A percentile compares a stretch with the other conserved stretches of the same genome.
Evolutionary conservation across 64 coral and sea anemone genomes (phyloP).

Genomic region (Cladopsammia gracilis): DNA sequence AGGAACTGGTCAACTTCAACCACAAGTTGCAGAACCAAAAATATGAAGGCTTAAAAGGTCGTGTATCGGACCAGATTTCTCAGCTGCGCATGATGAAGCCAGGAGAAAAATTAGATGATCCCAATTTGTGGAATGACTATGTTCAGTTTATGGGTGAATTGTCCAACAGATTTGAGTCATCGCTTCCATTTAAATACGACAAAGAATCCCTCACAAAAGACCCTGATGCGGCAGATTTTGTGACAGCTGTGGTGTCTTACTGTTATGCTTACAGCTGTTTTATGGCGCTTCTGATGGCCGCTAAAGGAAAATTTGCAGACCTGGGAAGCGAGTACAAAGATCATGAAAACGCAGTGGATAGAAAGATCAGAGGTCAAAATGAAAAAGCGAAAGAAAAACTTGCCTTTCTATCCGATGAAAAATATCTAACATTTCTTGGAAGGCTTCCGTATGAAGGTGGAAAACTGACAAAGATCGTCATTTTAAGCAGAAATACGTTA

Average conservation of each 20-base stretch:
- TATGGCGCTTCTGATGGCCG: slow-evolving; percentile 33
- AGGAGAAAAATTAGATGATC: slow-evolving; percentile 32
- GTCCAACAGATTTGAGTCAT: neutral
- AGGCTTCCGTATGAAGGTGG: slow-evolving; percentile 29
- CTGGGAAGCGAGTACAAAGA: neutral
- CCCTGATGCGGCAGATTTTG: slow-evolving; percentile 38
- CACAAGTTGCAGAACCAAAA: slow-evolving; percentile 26
- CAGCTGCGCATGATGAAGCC: slow-evolving; percentile 2
- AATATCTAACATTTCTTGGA: slow-evolving; percentile 45
- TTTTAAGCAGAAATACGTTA: neutral
- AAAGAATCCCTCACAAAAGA: neutral
- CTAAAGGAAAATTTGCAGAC: slow-evolving; percentile 12
- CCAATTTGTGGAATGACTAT: slow-evolving; percentile 44
- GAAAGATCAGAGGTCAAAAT: neutral
- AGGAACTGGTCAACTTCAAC: slow-evolving; percentile 27
- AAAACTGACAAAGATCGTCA: slow-evolving; percentile 57
- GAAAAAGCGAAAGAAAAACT: slow-evolving; percentile 13
- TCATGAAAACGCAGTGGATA: neutral
- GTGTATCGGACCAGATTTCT: slow-evolving; percentile 4
- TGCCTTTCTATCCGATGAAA: slow-evolving; percentile 25
- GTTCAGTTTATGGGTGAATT: slow-evolving; percentile 44
- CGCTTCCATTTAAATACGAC: slow-evolving; percentile 8
- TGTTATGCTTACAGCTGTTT: slow-evolving; percentile 16
- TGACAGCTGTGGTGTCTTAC: slow-evolving; percentile 39
- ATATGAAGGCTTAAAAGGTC: neutral